These are phyloP conservation scores for Heliocidaris erythrogramma DNA, from an alignment of 35 echinoderm and acorn worm genomes.

Conservation along the genomic window DNA sequence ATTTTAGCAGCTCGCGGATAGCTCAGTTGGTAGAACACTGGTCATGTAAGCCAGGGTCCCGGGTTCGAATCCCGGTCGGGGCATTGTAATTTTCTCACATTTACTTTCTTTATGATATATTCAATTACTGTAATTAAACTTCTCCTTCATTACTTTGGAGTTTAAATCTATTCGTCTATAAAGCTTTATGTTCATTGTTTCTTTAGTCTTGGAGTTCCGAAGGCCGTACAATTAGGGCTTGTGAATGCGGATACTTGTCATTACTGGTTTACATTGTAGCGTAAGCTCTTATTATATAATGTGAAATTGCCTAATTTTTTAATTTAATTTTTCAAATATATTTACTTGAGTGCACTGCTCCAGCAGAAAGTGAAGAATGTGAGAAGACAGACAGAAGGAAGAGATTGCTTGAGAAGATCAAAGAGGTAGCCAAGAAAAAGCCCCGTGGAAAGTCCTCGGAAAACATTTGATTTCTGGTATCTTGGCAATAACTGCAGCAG, in stretches of 20 bases:
- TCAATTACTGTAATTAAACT: not conserved
- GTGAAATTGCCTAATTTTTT: not conserved
- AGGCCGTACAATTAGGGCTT: not conserved
- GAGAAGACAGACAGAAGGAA: slow-evolving; percentile 15
- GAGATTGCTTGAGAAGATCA: slow-evolving; percentile 42
- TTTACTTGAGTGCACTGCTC: slow-evolving; percentile 18
- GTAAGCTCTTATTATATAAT: not conserved
- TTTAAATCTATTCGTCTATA: not conserved
- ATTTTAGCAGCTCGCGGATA: no score
- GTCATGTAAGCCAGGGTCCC: no score
- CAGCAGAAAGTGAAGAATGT: slow-evolving; percentile 9
- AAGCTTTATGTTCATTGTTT: not conserved
- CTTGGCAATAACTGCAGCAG: no score
- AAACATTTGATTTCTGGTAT: not conserved
- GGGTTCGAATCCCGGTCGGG: no score
- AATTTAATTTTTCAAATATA: not conserved
- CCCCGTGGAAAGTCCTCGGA: slow-evolving; percentile 18
- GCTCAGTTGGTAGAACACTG: no score
- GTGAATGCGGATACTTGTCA: not conserved
- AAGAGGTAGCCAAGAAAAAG: slow-evolving; percentile 4
- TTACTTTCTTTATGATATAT: no score
- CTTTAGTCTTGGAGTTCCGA: not conserved
- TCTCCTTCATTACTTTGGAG: not conserved
- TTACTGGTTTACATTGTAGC: not conserved
- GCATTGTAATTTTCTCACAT: no score